These are phyloP conservation scores for Trichomalopsis sarcophagae DNA, from an alignment of 1,140 invertebrate genomes.

Conservation along the genomic window DNA sequence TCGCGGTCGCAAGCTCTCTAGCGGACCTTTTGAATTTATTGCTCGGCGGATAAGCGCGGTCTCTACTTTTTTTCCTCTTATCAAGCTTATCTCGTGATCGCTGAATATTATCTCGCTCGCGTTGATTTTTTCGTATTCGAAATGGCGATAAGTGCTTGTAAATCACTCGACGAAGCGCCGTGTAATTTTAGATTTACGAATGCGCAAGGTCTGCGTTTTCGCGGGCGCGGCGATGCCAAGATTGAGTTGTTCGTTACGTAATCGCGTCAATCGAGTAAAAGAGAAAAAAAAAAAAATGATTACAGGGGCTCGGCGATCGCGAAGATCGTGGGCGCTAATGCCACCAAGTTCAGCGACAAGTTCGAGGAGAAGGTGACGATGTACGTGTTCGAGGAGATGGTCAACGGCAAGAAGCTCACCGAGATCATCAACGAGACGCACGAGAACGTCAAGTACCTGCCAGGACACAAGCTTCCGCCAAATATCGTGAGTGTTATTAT, in stretches of 20 bases:
- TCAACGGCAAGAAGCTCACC: conserved; percentile 84
- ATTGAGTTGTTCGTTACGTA: not conserved
- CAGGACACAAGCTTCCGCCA: conserved; percentile 80
- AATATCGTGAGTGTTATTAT: conserved; percentile 74
- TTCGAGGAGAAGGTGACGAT: conserved; percentile 82
- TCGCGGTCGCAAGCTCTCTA: not conserved
- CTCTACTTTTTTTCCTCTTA: no score
- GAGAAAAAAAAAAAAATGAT: not conserved
- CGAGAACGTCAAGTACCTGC: conserved; percentile 88
- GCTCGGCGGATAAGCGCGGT: no score
- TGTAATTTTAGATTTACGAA: not conserved
- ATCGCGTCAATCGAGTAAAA: not conserved
- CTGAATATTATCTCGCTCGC: no score
- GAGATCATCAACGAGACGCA: conserved; percentile 87
- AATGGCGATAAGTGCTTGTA: no score
- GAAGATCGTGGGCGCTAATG: conserved; percentile 84
- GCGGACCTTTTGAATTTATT: no score
- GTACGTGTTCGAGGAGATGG: conserved; percentile 87
- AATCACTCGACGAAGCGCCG: no score
- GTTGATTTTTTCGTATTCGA: no score
- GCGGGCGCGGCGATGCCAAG: not conserved
- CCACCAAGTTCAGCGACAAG: conserved; percentile 76
- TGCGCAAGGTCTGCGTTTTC: not conserved
- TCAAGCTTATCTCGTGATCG: no score
- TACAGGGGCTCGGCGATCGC: conserved; percentile 87